phyloP scores from a whole-genome alignment of 2,797 vertebrate species.

The Podarcis siculus region DNA sequence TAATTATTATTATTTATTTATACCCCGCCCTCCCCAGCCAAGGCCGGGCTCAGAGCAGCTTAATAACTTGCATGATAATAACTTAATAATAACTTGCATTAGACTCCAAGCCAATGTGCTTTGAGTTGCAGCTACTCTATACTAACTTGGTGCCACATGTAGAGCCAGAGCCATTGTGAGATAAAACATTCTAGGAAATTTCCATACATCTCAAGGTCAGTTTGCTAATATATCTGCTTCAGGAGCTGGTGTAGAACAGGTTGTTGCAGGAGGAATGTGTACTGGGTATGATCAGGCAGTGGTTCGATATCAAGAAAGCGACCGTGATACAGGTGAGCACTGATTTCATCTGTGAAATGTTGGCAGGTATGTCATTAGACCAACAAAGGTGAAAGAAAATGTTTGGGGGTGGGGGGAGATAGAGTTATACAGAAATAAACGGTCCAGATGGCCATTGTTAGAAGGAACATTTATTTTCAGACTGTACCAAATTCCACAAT shows the following conservation, averaged over 20 bases:
- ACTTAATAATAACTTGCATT: too few species aligned
- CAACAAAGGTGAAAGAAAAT: not conserved
- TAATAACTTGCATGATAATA: too few species aligned
- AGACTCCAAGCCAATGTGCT: not conserved
- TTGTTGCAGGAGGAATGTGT: not conserved
- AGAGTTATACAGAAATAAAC: not conserved
- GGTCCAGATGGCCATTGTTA: not conserved
- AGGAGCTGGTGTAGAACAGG: not conserved
- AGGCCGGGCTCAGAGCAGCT: too few species aligned
- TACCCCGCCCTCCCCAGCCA: too few species aligned
- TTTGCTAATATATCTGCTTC: not conserved
- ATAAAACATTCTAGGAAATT: not conserved
- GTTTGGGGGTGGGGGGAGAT: too few species aligned
- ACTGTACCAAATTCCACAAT: not conserved
- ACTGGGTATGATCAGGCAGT: not conserved
- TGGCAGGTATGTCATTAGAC: not conserved
- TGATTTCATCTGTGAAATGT: not conserved
- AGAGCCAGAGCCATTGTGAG: not conserved
- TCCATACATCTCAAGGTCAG: not conserved
- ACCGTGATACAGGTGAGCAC: not conserved
- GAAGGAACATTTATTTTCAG: not conserved
- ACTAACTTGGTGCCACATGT: not conserved
- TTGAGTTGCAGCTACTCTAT: not conserved
- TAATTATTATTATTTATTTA: too few species aligned
- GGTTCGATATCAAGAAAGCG: not conserved